phyloP scores from a whole-genome alignment of 2,113 vertebrate genomes.

The Zosterops hypoxanthus region DNA sequence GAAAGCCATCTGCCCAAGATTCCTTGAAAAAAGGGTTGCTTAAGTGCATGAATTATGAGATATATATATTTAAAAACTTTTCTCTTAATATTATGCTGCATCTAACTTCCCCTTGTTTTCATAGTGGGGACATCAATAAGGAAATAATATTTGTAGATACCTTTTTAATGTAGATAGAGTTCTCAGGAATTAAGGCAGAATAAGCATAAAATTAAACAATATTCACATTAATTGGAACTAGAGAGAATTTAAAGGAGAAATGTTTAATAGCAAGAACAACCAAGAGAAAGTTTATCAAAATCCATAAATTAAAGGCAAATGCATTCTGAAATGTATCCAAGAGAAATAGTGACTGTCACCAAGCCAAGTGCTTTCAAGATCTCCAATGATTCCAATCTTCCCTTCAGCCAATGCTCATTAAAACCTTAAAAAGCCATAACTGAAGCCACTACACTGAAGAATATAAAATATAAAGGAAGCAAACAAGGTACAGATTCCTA shows the following conservation, averaged over 20 bases:
- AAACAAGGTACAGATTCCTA: not conserved
- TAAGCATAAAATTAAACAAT: not conserved
- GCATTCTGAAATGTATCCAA: conserved; percentile 21
- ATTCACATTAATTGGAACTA: not conserved
- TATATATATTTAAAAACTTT: not conserved
- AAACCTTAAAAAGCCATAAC: not conserved
- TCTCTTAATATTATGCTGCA: not conserved
- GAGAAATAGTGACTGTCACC: not conserved
- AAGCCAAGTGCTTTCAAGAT: not conserved
- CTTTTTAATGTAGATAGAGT: not conserved
- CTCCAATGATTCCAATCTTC: not conserved
- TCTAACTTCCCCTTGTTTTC: not conserved
- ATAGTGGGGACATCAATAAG: not conserved
- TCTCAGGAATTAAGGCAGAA: not conserved
- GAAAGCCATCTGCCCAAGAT: not conserved
- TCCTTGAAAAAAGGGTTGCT: not conserved
- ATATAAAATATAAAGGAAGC: not conserved
- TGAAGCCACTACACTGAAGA: not conserved
- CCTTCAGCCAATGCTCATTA: not conserved
- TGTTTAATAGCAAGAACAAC: not conserved
- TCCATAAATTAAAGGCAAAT: conserved; percentile 7
- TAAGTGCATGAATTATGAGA: not conserved
- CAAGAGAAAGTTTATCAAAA: not conserved
- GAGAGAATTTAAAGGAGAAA: not conserved
- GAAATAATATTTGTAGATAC: not conserved